These are phyloP conservation scores for Rhyacichthys aspro DNA, from an alignment of 2,797 vertebrate species.

Conservation along the genomic window DNA sequence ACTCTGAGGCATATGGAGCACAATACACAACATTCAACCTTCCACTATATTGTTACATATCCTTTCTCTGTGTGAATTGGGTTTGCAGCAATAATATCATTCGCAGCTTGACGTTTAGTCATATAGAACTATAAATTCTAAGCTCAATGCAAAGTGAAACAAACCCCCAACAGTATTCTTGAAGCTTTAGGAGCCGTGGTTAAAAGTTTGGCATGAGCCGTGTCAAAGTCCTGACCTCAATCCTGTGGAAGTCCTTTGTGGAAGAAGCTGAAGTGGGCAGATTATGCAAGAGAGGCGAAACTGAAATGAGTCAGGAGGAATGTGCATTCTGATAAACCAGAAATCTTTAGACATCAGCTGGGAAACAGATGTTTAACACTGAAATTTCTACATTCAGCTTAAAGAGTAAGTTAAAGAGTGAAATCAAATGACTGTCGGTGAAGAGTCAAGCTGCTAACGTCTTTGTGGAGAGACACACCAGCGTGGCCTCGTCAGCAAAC, in stretches of 20 bases:
- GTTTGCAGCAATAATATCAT: background rate
- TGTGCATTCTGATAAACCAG: too few relatives aligned
- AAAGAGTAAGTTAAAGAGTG: background rate
- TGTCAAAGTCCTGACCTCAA: conserved; percentile 10
- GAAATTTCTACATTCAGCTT: background rate
- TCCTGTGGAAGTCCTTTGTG: conserved; percentile 2
- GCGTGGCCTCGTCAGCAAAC: conserved; percentile 41
- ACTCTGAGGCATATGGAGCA: background rate
- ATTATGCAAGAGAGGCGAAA: conserved; percentile 1
- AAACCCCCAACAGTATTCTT: too few relatives aligned
- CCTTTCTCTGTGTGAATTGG: background rate
- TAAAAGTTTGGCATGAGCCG: background rate
- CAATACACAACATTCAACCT: background rate
- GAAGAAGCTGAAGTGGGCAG: conserved; percentile 1
- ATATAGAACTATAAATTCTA: conserved; percentile 1
- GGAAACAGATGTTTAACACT: background rate
- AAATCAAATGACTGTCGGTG: background rate
- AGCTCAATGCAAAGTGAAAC: background rate
- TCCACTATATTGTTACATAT: background rate
- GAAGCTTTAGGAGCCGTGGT: background rate
- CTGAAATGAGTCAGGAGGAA: background rate
- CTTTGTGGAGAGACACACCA: conserved; percentile 20
- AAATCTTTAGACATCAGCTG: too few relatives aligned
- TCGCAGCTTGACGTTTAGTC: background rate
- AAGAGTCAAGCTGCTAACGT: background rate